A percentile compares a stretch with the other conserved stretches of the same genome.
Evolutionary conservation across 2,888 invertebrate genomes (phyloP).

Genomic region (Dione vanillae): DNA sequence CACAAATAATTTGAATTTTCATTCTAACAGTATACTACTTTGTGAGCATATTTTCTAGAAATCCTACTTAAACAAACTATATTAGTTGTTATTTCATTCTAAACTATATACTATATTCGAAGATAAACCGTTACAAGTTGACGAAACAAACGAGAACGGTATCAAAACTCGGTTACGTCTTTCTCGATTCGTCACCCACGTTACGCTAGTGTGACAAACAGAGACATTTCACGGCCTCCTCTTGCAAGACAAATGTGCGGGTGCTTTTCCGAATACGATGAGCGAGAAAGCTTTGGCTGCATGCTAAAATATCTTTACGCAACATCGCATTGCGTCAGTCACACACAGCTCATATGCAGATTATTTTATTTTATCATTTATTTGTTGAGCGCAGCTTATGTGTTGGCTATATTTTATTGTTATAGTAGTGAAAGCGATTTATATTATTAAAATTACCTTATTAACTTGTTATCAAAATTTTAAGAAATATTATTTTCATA

Average conservation of each 20-base stretch:
- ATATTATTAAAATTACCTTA: no score
- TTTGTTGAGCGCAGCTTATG: background rate
- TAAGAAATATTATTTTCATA: no score
- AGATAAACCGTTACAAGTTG: constrained; percentile 41
- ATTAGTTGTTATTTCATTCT: background rate
- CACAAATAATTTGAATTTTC: background rate
- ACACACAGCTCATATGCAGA: constrained; percentile 52
- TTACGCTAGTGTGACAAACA: constrained; percentile 60
- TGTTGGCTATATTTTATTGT: no score
- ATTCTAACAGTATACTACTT: background rate
- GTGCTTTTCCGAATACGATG: constrained; percentile 67
- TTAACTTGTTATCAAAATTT: no score
- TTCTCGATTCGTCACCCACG: constrained; percentile 64
- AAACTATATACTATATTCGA: constrained; percentile 1
- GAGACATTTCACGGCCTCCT: constrained; percentile 70
- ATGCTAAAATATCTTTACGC: constrained; percentile 79
- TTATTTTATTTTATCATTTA: constrained; percentile 6
- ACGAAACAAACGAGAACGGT: constrained; percentile 57
- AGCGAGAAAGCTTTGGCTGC: constrained; percentile 77
- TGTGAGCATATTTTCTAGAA: background rate
- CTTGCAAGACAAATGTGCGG: constrained; percentile 65
- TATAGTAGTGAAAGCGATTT: no score
- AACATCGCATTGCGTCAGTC: constrained; percentile 68
- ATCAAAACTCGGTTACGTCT: constrained; percentile 68
- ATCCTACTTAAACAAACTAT: constrained; percentile 3